Base-by-base conservation (phyloP, 2,797 vertebrate genomes). In the Antennarius maculatus region DNA sequence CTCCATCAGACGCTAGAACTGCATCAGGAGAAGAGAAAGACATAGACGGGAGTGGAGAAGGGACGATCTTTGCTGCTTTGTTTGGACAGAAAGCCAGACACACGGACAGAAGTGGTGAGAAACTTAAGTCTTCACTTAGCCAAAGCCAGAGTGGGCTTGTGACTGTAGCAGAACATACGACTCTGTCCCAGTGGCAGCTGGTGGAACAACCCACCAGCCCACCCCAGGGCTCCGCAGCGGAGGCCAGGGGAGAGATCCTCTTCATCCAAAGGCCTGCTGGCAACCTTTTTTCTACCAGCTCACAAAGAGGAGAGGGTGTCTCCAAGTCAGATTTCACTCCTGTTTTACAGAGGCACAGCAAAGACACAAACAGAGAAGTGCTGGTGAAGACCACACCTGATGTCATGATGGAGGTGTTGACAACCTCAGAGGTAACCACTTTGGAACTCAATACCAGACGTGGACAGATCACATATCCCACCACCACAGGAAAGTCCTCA, bases 191-290 rank as follows among this genome's bases (percentile, higher is more conserved):
- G 55, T 92, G 92, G 92, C 85, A 91, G 76, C 69, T 85, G 0
- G 88, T 91, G 48, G 77, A 84, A 10, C 89, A 89, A 69, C 84
- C 89, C 48, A 89, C 88, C 31, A 74, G 82, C 34, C 61, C 63
- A 42, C 64, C 80, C 17, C 73, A 70, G 39, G 45, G 59, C 18
- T 27, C 75, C 48, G 76, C 80, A 47, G 77, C 87, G 39, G 92
- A 94, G 73, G 90, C 90, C 56, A 81, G 72, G 55, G 93, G 91
- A n/a, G 89, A 92, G 73, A 88, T 92, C 67, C 70, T 91, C 12
- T 93, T 86, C 11, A 47, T 91, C 42, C 84, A 34, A n/a, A 63
- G 54, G 1, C 88, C 89, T 6, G 66, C 83, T 13, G 84, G 86
- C 41, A 75, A 63, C 39, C 66, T 75, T 6, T 50, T 51, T 15